Base-by-base conservation (phyloP, 2,113 vertebrate species). In the Setophaga coronata region DNA sequence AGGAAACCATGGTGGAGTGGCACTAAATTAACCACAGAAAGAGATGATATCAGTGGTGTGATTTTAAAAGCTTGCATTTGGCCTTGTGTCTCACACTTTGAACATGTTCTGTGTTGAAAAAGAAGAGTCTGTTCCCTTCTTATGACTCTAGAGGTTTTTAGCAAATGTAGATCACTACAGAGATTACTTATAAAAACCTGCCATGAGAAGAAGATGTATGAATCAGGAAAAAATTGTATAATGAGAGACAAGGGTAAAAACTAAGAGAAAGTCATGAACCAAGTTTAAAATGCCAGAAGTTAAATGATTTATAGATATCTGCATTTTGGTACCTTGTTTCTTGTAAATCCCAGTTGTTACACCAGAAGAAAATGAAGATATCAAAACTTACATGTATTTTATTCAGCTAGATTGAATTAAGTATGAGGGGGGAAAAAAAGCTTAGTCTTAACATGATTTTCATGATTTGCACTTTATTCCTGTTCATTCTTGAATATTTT, bases 1-100 rank as follows among this genome's bases (percentile, higher is more conserved):
- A n/a, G 56, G 24, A 12, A 61, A 4, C 36, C 7, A 0, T 2
- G 26, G 5, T 42, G 15, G 7, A 24, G 4, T 43, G 20, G 28
- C 43, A 10, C 8, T 29, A 21, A 51, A 6, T 38, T 51, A 61
- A 4, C 21, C 31, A 43, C n/a, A 61, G 36, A 18, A 47, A 16
- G 23, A 66, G 19, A 5, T 61, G 29, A 1, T 48, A 7, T 53
- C 62, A 25, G 31, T 66, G 33, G 3, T 3, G 14, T 15, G 16
- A 12, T 45, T 69, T 85, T 36, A 64, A 43, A 72, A 64, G 12
- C 8, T 58, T 70, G 21, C 5, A 25, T 61, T 65, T 54, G 19
- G 14, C 9, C 7, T 70, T 33, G 3, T 17, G 17, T 29, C 1
- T 3, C 43, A 50, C 4, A 31, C 4, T 21, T 88, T 38, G 28